Percentiles rank a stretch among this genome's conserved stretches.
phyloP scores from a whole-genome alignment of 2,113 vertebrate species.

The Phylloscopus trochiloides region DNA sequence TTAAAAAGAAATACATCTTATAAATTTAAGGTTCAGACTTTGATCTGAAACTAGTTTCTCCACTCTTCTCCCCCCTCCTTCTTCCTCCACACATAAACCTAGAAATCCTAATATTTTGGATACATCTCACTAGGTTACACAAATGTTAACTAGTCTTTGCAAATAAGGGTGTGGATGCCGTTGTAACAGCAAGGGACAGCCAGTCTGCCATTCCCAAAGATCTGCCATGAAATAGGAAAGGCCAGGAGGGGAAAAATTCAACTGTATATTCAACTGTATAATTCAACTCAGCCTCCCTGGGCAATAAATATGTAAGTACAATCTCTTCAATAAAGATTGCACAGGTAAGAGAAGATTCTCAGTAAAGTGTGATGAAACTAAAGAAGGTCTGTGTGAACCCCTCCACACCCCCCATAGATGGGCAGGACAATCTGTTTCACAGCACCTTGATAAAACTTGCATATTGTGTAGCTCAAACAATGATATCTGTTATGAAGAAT shows the following conservation, averaged over 20 bases:
- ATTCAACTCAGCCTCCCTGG: neutral
- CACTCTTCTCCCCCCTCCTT: neutral
- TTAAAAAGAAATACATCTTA: neutral
- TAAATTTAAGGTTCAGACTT: neutral
- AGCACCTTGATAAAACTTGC: neutral
- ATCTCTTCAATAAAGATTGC: neutral
- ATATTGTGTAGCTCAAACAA: neutral
- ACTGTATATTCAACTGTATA: neutral
- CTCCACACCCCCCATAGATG: rapidly evolving
- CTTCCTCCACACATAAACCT: neutral
- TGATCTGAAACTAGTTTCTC: neutral
- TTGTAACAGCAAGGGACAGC: neutral
- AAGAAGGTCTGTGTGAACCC: neutral
- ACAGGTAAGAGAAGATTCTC: neutral
- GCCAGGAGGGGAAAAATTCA: neutral
- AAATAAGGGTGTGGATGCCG: neutral
- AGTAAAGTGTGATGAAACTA: neutral
- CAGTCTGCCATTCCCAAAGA: neutral
- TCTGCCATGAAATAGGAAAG: neutral
- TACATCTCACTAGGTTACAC: neutral
- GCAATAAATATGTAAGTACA: neutral
- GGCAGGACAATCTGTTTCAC: neutral
- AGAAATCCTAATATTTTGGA: neutral
- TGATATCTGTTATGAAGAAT: neutral
- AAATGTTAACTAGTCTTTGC: neutral